Evolutionary conservation across 2,888 invertebrate genomes (phyloP).

Genomic region (Dryobota labecula): DNA sequence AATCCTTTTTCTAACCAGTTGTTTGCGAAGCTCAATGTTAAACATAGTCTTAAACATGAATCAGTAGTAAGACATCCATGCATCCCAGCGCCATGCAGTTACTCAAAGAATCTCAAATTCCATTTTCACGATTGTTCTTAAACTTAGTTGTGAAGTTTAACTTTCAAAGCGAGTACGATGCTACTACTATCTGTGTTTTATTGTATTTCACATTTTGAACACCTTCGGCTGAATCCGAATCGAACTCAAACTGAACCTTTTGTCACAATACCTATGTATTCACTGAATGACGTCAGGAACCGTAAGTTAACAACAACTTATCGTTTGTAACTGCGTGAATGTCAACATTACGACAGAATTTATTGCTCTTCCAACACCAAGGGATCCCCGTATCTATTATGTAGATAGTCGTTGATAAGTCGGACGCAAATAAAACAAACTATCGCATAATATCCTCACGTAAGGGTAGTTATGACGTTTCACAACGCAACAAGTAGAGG

Average conservation of each 20-base stretch:
- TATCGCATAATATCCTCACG: conserved; percentile 81
- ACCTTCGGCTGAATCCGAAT: conserved; percentile 4
- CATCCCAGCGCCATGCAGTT: conserved; percentile 21
- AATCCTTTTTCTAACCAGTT: conserved; percentile 30
- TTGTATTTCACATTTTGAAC: conserved; percentile 10
- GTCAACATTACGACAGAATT: conserved; percentile 32
- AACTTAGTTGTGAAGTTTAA: conserved; percentile 48
- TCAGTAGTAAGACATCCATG: conserved; percentile 29
- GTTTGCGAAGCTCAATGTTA: conserved; percentile 10
- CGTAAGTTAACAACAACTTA: conserved; percentile 15
- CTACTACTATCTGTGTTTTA: conserved; percentile 10
- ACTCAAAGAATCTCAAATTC: conserved; percentile 38
- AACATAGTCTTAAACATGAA: conserved; percentile 16
- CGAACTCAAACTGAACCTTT: not conserved
- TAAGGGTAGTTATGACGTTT: conserved; percentile 86
- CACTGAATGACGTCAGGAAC: conserved; percentile 9
- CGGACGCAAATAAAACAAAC: conserved; percentile 74
- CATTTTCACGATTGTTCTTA: conserved; percentile 48
- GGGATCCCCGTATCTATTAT: conserved; percentile 35
- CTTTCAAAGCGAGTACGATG: conserved; percentile 23
- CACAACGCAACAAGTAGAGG: conserved; percentile 85
- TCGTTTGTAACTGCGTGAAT: conserved; percentile 26
- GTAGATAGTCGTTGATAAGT: conserved; percentile 66
- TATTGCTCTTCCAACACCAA: conserved; percentile 36
- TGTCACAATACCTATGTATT: not conserved